phyloP scores from a whole-genome alignment of 1,140 invertebrate genomes.

The Cecropterus lyciades region DNA sequence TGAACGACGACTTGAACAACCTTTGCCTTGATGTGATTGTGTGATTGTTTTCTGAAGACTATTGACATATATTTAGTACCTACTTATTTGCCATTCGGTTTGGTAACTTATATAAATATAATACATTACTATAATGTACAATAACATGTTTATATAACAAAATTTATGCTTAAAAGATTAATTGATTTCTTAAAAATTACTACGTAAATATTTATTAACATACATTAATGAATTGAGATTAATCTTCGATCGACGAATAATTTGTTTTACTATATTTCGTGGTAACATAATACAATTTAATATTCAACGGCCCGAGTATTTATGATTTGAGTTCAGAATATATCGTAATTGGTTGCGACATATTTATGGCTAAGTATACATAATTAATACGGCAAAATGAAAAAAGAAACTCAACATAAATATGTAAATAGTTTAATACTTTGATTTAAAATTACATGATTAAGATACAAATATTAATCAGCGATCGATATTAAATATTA shows the following conservation, averaged over 20 bases:
- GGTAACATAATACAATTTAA: not conserved
- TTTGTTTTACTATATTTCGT: slow-evolving; percentile 1
- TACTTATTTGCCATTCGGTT: too few relatives aligned
- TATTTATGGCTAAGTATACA: slow-evolving; percentile 46
- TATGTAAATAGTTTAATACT: slow-evolving; percentile 48
- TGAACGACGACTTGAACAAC: too few relatives aligned
- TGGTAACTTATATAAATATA: too few relatives aligned
- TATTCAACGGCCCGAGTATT: not conserved
- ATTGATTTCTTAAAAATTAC: not conserved
- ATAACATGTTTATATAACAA: not conserved
- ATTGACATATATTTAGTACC: too few relatives aligned
- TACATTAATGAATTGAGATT: slow-evolving; percentile 27
- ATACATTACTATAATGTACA: too few relatives aligned
- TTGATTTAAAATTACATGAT: slow-evolving; percentile 42
- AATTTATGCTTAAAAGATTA: slow-evolving; percentile 4
- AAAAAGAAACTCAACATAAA: slow-evolving; percentile 25
- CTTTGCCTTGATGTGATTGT: too few relatives aligned
- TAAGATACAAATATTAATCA: slow-evolving; percentile 41
- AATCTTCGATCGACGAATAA: slow-evolving; percentile 7
- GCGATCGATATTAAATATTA: not conserved
- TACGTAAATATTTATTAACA: slow-evolving; percentile 27
- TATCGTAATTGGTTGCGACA: slow-evolving; percentile 39
- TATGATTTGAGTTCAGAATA: slow-evolving; percentile 1
- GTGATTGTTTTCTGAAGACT: too few relatives aligned
- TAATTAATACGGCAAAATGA: slow-evolving; percentile 39